Base-by-base conservation (phyloP, 2,797 vertebrate genomes). In the Acipenser oxyrinchus region DNA sequence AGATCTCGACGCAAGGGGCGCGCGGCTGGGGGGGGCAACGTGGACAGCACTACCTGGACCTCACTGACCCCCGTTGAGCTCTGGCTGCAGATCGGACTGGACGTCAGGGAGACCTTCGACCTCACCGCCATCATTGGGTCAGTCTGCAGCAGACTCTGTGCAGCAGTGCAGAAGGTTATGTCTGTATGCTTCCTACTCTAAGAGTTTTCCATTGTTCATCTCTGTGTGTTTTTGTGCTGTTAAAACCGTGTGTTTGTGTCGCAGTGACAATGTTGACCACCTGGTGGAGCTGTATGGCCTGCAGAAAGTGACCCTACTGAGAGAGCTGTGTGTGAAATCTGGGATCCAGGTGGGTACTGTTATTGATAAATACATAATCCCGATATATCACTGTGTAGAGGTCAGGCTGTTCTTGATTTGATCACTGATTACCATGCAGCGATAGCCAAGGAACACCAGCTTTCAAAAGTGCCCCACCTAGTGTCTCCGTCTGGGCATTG, bases 281-380 rank as follows among this genome's bases (percentile, higher is more conserved):
- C 76, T 91, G 62, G 88, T 89, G 62, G 89, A 91, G 71, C 83
- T 78, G 64, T 88, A 86, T 4, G 77, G 86, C 15, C 70, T 93
- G 51, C 92, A 92, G 78, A 91, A 88, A 67, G 67, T 92, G 53
- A 90, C 89, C 58, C 72, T 93, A 72, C 81, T 93, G 7, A 81
- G 92, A 77, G 88, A 92, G 71, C 87, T 92, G 72, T 92, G 91
- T 75, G 78, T 92, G 63, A 93, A 91, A 79, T 88, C 84, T 49
- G 92, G 92, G 71, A 79, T 92, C 48, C 92, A 93, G 90, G 92
- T 93, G 84, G 18, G 64, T 15, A n/a, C 15, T 62, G 48, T 52
- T 55, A 18, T 18, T 18, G 15, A 10, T 15, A 37, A 37, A 37
- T 37, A 37, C 23, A 37, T 2, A 37, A 37, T 37, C 23, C 23